Evolutionary conservation across 2,888 invertebrate species (phyloP), one percentile per base, ranked within the genome.

Genomic region (Stenoptilia bipunctidactyla): DNA sequence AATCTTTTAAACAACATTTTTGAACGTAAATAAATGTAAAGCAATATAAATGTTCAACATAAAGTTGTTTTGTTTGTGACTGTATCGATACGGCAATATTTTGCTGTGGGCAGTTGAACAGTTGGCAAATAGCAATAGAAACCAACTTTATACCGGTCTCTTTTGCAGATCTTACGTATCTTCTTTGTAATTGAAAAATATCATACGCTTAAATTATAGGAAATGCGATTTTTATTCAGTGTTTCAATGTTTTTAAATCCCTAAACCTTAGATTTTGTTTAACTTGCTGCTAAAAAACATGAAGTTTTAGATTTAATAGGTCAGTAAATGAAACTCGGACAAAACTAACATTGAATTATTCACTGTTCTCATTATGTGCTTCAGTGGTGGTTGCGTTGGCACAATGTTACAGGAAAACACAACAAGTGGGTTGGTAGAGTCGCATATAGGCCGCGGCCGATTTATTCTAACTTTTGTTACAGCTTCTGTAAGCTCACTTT

Each of bases 401-500:
- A 30, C 30, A 30, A 30, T 30, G 30, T 12, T n/a, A 12, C 30
- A 30, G 75, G 74, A 75, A n/a, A 68, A 58, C 54, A 76, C 74
- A 74, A 76, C 76, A 77, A 76, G 77, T 77, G 76, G 72, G 66
- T 58, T 72, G 66, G 58, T 58, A n/a, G n/a, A n/a, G n/a, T n/a
- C n/a, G 59, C 73, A 75, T 75, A 76, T 76, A 77, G 79, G 73
- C 73, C 69, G 67, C 58, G 55, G 54, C 57, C 70, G 56, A 70
- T 73, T 71, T 69, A 40, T 45, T 3, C 30, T n/a, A 30, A 30
- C 30, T 30, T 30, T 30, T 12, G 20, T 30, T 30, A n/a, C n/a
- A n/a, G n/a, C n/a, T n/a, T n/a, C n/a, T n/a, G n/a, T n/a, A n/a
- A n/a, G n/a, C n/a, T n/a, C n/a, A n/a, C n/a, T n/a, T n/a, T n/a